These are phyloP conservation scores for Alauda arvensis DNA, from an alignment of 2,797 vertebrate genomes.

Conservation along the genomic window DNA sequence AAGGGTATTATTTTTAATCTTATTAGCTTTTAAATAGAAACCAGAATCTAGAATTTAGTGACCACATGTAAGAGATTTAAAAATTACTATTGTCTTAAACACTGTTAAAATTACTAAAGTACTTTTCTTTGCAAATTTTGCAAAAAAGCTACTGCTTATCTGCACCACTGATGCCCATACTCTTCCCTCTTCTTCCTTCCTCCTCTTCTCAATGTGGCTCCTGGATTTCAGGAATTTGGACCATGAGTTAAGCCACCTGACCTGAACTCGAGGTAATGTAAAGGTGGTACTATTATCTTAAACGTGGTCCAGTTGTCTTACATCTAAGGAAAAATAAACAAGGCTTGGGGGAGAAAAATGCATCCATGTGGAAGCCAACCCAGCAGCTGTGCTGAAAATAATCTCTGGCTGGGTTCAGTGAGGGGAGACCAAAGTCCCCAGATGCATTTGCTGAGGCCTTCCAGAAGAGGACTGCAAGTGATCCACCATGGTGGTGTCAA, in stretches of 20 bases:
- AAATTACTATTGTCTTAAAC: not conserved
- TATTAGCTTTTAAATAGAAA: not conserved
- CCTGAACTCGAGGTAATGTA: not conserved
- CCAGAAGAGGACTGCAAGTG: rapidly evolving
- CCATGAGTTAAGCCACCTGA: not conserved
- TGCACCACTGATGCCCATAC: not conserved
- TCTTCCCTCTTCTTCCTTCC: not conserved
- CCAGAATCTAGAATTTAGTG: not conserved
- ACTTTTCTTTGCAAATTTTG: not conserved
- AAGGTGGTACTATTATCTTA: not conserved
- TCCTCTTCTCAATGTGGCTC: no score
- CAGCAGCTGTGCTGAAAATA: not conserved
- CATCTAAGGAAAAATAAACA: not conserved
- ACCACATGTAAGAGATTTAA: not conserved
- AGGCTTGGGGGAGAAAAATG: not conserved
- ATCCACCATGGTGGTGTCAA: not conserved
- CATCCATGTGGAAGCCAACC: not conserved
- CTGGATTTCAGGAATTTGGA: not conserved
- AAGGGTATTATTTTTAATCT: not conserved
- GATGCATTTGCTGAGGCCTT: not conserved
- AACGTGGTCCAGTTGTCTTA: not conserved
- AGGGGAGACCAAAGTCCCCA: not conserved
- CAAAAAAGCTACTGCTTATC: not conserved
- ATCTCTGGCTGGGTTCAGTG: not conserved
- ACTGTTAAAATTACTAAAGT: not conserved